Evolutionary conservation across 1,140 invertebrate genomes (phyloP).

Genomic region (Saccostrea cuccullata): DNA sequence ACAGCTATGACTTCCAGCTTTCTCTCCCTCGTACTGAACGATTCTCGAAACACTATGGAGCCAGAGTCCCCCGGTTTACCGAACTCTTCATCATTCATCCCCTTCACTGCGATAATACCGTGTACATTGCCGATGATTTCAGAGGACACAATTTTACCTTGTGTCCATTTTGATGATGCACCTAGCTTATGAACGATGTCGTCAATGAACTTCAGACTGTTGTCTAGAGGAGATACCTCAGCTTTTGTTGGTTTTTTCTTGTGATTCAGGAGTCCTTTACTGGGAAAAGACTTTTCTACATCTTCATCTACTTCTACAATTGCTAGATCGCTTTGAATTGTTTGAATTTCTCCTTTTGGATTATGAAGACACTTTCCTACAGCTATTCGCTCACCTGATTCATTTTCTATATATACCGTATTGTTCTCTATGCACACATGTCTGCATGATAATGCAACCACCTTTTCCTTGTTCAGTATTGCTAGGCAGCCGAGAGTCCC

Average conservation of each 20-base stretch:
- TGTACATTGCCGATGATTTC: neutral
- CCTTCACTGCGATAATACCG: neutral
- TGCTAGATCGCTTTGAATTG: slow-evolving; percentile 4
- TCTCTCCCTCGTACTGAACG: neutral
- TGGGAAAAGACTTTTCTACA: neutral
- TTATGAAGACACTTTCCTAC: neutral
- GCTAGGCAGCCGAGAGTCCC: neutral
- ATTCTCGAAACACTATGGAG: slow-evolving; percentile 2
- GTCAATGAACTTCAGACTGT: neutral
- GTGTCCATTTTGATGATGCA: neutral
- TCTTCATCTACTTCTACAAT: neutral
- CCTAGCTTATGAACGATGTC: slow-evolving; percentile 23
- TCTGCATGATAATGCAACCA: slow-evolving; percentile 5
- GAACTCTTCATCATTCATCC: neutral
- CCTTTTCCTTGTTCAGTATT: neutral
- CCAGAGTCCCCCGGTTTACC: neutral
- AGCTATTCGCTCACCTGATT: neutral
- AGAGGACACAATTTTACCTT: neutral
- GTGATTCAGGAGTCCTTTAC: neutral
- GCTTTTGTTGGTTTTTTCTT: neutral
- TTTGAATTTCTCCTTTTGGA: neutral
- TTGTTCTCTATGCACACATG: neutral
- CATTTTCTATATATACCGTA: neutral
- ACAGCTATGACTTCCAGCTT: slow-evolving; percentile 13
- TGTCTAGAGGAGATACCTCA: neutral